Evolutionary conservation across 2,888 invertebrate genomes (phyloP).

Genomic region (Polyploca ridens): DNA sequence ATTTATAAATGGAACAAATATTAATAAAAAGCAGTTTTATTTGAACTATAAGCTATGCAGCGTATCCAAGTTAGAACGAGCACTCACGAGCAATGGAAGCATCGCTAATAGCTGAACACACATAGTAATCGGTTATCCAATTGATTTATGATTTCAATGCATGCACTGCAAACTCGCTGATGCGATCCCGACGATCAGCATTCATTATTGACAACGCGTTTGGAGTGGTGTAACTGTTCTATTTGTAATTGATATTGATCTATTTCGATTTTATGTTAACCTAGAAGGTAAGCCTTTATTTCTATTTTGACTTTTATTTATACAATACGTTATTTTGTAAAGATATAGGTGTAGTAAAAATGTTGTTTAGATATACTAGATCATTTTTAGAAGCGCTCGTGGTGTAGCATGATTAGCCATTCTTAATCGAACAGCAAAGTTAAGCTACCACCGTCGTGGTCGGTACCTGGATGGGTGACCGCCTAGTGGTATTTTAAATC

Average conservation of each 20-base stretch:
- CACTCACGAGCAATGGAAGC: slow-evolving; percentile 41
- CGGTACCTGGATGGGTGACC: too few relatives aligned
- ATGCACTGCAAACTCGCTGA: slow-evolving; percentile 52
- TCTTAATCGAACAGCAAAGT: too few relatives aligned
- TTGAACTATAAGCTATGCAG: slow-evolving; percentile 16
- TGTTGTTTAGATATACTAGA: too few relatives aligned
- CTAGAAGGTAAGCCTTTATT: too few relatives aligned
- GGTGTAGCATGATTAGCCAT: too few relatives aligned
- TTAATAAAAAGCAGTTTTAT: slow-evolving; percentile 14
- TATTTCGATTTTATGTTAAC: not conserved
- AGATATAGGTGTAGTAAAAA: too few relatives aligned
- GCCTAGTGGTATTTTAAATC: too few relatives aligned
- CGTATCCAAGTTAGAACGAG: slow-evolving; percentile 38
- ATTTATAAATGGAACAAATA: slow-evolving; percentile 21
- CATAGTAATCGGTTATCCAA: slow-evolving; percentile 68
- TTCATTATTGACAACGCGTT: slow-evolving; percentile 33
- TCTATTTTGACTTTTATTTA: too few relatives aligned
- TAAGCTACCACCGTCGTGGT: too few relatives aligned
- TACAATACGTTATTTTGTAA: too few relatives aligned
- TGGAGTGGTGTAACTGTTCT: not conserved
- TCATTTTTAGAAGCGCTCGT: too few relatives aligned
- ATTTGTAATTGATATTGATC: not conserved
- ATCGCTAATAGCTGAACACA: slow-evolving; percentile 65
- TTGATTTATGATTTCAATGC: slow-evolving; percentile 73
- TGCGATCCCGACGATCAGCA: slow-evolving; percentile 39